These are phyloP conservation scores for Geococcyx californianus DNA, from an alignment of 2,113 vertebrate genomes.

Conservation along the genomic window DNA sequence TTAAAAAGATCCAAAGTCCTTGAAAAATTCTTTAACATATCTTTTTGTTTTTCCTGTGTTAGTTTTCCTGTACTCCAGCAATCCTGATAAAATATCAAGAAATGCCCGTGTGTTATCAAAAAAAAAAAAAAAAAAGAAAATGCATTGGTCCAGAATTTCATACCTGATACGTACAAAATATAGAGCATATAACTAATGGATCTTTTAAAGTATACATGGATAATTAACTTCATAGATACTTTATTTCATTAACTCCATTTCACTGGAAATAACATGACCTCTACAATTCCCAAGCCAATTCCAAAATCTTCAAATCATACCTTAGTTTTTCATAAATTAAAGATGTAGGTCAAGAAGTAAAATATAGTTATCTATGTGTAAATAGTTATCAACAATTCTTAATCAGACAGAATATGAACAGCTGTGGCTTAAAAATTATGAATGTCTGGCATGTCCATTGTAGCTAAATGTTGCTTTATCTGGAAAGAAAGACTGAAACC, in stretches of 20 bases:
- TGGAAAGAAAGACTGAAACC: neutral
- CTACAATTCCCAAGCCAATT: neutral
- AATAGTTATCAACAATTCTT: neutral
- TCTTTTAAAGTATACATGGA: neutral
- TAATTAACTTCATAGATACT: neutral
- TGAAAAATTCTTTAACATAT: neutral
- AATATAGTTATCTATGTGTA: neutral
- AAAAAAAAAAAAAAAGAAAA: neutral
- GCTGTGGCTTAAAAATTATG: neutral
- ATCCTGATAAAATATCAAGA: neutral
- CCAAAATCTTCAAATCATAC: neutral
- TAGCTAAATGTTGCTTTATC: neutral
- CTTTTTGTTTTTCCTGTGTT: neutral
- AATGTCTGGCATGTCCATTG: neutral
- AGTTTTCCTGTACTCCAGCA: neutral
- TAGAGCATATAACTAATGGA: neutral
- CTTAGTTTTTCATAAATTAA: neutral
- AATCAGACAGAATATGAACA: neutral
- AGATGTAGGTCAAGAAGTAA: neutral
- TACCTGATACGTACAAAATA: neutral
- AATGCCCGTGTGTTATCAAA: neutral
- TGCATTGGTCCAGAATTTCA: neutral
- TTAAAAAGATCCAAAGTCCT: neutral
- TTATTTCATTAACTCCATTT: conserved; percentile 1
- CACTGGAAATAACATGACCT: neutral